A percentile compares a stretch with the other conserved stretches of the same genome.
Conservation (phyloP, 2,113 vertebrate species). For the Dendropsophus ebraccatus region DNA sequence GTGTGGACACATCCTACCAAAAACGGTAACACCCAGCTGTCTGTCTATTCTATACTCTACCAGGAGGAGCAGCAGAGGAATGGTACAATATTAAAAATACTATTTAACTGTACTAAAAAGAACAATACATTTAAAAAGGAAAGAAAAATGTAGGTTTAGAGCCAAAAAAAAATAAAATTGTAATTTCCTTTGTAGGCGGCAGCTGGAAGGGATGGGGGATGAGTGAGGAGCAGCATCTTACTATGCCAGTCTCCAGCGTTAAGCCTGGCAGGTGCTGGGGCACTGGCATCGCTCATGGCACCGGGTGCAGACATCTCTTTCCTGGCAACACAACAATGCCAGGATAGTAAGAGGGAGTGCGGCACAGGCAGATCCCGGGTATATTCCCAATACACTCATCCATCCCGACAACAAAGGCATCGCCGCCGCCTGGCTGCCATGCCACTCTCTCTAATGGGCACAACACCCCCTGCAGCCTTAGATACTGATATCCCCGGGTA, state of each 20-base stretch:
- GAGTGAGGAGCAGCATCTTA: neutral
- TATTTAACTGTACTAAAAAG: too few species aligned
- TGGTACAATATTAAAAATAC: too few species aligned
- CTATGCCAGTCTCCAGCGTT: neutral
- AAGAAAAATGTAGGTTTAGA: too few species aligned
- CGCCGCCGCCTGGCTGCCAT: neutral
- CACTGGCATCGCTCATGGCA: neutral
- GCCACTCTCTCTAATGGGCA: neutral
- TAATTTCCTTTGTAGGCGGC: neutral
- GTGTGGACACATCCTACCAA: too few species aligned
- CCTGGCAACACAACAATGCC: neutral
- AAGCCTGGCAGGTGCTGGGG: neutral
- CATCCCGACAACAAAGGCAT: neutral
- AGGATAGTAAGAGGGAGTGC: neutral
- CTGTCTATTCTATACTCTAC: too few species aligned
- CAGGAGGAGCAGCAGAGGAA: too few species aligned
- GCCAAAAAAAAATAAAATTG: too few species aligned
- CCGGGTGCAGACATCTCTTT: neutral
- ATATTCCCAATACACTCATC: neutral
- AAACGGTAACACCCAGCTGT: too few species aligned
- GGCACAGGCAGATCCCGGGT: neutral
- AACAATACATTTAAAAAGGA: too few species aligned
- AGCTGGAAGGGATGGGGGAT: neutral
- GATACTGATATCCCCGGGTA: neutral
- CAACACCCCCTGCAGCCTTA: neutral